A percentile compares a stretch with the other conserved stretches of the same genome.
Conservation (phyloP, 1,140 invertebrate species). For the Xylocopa sonorina region DNA sequence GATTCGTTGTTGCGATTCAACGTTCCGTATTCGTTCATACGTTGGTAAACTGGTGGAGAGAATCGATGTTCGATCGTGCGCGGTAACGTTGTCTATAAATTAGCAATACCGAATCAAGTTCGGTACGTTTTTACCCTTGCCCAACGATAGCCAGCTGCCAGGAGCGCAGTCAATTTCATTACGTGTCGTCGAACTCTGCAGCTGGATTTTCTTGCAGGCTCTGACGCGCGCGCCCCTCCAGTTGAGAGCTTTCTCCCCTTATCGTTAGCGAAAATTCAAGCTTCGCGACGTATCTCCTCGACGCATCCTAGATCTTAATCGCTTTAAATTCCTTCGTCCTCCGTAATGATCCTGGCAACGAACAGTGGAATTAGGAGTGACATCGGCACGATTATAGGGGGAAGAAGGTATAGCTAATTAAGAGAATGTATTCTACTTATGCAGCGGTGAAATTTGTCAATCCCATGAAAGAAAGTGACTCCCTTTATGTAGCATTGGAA, state of each 20-base stretch:
- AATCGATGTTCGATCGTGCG: not conserved
- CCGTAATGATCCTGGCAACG: not conserved
- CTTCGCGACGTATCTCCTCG: not conserved
- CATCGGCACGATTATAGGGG: too few relatives aligned
- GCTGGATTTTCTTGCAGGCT: conserved; percentile 35
- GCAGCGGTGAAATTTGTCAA: not conserved
- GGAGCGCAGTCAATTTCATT: conserved; percentile 36
- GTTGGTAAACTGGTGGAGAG: too few relatives aligned
- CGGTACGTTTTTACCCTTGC: conserved; percentile 11
- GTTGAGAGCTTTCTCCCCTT: not conserved
- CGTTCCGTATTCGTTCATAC: too few relatives aligned
- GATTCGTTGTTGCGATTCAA: not conserved
- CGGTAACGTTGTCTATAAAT: not conserved
- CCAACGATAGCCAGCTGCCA: conserved; percentile 19
- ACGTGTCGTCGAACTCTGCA: conserved; percentile 39
- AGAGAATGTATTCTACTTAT: not conserved
- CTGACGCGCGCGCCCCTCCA: not conserved
- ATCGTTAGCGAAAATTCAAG: conserved; percentile 28
- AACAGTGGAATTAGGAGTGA: too few relatives aligned
- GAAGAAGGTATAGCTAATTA: too few relatives aligned
- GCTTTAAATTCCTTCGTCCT: not conserved
- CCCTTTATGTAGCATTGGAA: not conserved
- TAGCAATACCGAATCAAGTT: not conserved
- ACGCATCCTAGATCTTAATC: not conserved
- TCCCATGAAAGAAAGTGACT: not conserved